Evolutionary conservation across 2,797 vertebrate species (phyloP).

Genomic region (Leptodactylus fallax): DNA sequence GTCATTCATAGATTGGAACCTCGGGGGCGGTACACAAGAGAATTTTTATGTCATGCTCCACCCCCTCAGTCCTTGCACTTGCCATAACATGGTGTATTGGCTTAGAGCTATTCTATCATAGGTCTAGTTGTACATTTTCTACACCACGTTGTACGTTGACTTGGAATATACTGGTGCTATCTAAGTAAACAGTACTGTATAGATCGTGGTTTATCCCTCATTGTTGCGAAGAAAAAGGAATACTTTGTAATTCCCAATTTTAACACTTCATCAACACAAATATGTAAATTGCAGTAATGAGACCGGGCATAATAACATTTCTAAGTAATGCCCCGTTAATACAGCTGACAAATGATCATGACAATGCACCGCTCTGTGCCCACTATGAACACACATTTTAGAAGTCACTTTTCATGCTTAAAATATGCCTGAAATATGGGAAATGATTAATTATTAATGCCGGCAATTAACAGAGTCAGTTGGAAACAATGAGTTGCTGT

Average conservation of each 20-base stretch:
- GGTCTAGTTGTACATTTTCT: background rate
- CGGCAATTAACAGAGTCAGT: constrained; percentile 54
- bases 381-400: constrained; percentile 37
- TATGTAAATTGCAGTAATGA: background rate
- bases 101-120: too few species aligned
- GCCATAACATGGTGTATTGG: too few species aligned
- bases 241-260: background rate
- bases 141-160: background rate
- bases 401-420: constrained; percentile 52
- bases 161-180: too few species aligned
- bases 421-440: constrained; percentile 55
- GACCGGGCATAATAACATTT: constrained; percentile 6
- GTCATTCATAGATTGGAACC: too few species aligned
- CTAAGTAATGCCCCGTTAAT: constrained; percentile 38
- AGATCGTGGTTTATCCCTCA: background rate
- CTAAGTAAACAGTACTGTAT: background rate
- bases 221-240: background rate
- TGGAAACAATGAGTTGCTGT: constrained; percentile 53
- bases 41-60: too few species aligned
- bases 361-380: background rate
- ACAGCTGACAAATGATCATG: constrained; percentile 44
- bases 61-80: too few species aligned
- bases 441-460: constrained; percentile 57
- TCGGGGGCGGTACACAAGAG: too few species aligned
- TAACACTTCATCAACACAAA: constrained; percentile 18